A percentile compares a stretch with the other conserved stretches of the same genome.
These are phyloP conservation scores for Trisateles emortualis DNA, from an alignment of 2,888 invertebrate species.

Conservation along the genomic window DNA sequence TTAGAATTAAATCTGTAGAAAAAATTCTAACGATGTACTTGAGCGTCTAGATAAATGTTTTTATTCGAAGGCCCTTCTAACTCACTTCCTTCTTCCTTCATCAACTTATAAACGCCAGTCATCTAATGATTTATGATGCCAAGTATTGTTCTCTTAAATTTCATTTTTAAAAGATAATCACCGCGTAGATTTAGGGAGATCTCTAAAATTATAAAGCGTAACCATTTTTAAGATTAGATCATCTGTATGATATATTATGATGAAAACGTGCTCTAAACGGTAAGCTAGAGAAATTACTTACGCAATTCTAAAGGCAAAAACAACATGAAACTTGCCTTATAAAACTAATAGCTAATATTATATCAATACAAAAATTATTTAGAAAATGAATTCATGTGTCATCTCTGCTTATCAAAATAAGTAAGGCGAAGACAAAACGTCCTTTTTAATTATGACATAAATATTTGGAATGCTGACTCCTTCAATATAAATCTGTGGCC, in stretches of 20 bases:
- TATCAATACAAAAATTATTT: no score
- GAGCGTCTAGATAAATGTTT: slow-evolving; percentile 17
- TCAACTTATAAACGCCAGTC: slow-evolving; percentile 26
- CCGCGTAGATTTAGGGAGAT: neutral
- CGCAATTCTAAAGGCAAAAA: no score
- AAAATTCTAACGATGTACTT: slow-evolving; percentile 5
- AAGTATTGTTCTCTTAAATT: slow-evolving; percentile 30
- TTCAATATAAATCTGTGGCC: slow-evolving; percentile 21
- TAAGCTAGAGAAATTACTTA: no score
- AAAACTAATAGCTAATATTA: no score
- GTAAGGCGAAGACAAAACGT: no score
- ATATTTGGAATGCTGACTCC: no score
- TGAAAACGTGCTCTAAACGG: no score
- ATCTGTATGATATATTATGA: no score
- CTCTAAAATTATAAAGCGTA: neutral
- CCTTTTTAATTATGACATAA: no score
- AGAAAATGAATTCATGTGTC: no score
- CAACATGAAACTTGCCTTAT: no score
- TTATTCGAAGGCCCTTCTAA: slow-evolving; percentile 30
- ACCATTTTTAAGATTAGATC: neutral
- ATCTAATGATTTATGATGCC: slow-evolving; percentile 38
- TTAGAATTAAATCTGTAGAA: slow-evolving; percentile 1
- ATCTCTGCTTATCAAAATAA: no score
- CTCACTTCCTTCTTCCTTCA: slow-evolving; percentile 44
- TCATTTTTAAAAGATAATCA: slow-evolving; percentile 14